phyloP scores from a whole-genome alignment of 2,113 vertebrate species.

The Solea solea region DNA sequence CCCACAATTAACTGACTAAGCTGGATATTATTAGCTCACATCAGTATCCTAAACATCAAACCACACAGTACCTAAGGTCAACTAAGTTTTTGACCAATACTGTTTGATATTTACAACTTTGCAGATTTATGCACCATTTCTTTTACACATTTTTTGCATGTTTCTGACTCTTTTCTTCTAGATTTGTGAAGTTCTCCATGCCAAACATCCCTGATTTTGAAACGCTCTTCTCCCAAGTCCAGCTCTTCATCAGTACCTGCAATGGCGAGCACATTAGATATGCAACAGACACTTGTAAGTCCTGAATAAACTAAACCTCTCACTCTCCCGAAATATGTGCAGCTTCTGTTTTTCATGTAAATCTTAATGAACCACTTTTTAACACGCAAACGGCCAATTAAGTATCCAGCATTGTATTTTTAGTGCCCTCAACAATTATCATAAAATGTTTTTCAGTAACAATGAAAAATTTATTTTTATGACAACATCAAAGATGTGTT shows the following conservation, averaged over 20 bases:
- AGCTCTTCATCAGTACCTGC: slow-evolving; percentile 99
- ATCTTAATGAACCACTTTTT: not conserved
- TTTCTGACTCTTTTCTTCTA: slow-evolving; percentile 55
- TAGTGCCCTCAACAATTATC: not conserved
- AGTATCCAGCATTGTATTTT: not conserved
- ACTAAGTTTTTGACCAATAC: too few species aligned
- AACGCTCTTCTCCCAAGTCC: slow-evolving; percentile 98
- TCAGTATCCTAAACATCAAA: too few species aligned
- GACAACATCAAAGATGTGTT: too few species aligned
- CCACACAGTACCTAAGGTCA: too few species aligned
- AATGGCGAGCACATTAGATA: slow-evolving; percentile 99
- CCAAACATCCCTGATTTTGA: slow-evolving; percentile 99
- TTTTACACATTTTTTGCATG: not conserved
- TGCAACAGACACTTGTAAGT: slow-evolving; percentile 99
- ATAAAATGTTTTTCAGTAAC: not conserved
- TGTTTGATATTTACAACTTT: too few species aligned
- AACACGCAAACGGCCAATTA: too few species aligned
- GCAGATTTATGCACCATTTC: too few species aligned
- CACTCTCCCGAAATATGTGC: not conserved
- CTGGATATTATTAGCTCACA: too few species aligned
- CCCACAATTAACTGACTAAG: too few species aligned
- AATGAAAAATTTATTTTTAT: not conserved
- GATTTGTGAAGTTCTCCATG: slow-evolving; percentile 99
- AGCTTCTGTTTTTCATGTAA: too few species aligned
- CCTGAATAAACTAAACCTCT: not conserved